Conservation (phyloP, 2,888 invertebrate species). For the Vanessa cardui region DNA sequence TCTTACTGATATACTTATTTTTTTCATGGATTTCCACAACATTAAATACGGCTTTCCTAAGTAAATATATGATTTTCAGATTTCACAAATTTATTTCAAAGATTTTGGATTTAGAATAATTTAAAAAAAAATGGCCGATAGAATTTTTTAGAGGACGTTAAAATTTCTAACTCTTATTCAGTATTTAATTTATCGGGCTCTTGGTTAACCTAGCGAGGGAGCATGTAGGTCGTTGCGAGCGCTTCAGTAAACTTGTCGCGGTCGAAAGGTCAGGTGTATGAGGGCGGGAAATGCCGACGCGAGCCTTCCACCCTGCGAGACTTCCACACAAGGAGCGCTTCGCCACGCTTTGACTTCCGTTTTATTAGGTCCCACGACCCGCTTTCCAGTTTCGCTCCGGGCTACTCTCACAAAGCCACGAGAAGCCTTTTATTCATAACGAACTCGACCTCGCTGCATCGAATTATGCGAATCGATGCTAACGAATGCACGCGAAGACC, state of each 20-base stretch:
- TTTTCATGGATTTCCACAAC: no score
- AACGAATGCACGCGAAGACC: conserved; percentile 57
- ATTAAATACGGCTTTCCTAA: no score
- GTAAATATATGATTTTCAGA: no score
- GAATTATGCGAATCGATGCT: conserved; percentile 64
- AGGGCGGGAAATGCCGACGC: conserved; percentile 77
- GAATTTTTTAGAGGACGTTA: neutral
- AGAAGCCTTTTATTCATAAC: conserved; percentile 38
- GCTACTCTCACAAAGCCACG: conserved; percentile 22
- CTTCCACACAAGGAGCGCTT: conserved; percentile 47
- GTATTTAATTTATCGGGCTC: conserved; percentile 23
- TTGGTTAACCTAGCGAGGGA: conserved; percentile 49
- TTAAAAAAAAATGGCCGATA: neutral
- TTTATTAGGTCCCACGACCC: conserved; percentile 58
- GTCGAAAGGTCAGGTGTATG: conserved; percentile 81
- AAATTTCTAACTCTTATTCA: conserved; percentile 5
- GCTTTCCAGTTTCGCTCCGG: conserved; percentile 18
- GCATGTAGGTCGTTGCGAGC: conserved; percentile 77
- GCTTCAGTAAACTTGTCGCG: conserved; percentile 79
- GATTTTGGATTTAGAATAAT: neutral
- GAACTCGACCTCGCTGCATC: conserved; percentile 44
- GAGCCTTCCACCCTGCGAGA: conserved; percentile 58
- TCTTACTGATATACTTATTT: no score
- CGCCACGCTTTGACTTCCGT: conserved; percentile 67
- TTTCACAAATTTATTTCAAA: no score